Evolutionary conservation across 30 jellyfish, hydroid and myxozoan genomes (phyloP).

Genomic region (Mastigias papua): DNA sequence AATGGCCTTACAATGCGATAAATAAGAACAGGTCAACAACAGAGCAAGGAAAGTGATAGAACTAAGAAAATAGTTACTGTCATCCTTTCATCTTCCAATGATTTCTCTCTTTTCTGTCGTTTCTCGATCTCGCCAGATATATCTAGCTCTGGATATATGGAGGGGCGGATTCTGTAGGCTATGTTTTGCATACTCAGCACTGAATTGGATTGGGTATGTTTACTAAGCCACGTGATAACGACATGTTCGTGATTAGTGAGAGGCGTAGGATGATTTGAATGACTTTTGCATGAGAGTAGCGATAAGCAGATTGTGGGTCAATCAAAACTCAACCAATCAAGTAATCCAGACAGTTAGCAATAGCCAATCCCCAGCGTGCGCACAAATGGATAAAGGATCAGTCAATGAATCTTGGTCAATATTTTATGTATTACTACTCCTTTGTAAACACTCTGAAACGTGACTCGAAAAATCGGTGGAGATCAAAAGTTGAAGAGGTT

Average conservation of each 20-base stretch:
- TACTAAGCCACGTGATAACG: constrained; percentile 61
- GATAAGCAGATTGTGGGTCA: constrained; percentile 28
- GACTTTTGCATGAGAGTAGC: neutral
- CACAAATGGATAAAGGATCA: constrained; percentile 17
- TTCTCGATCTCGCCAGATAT: too few relatives aligned
- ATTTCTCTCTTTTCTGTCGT: too few relatives aligned
- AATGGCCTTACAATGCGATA: too few relatives aligned
- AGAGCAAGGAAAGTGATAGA: too few relatives aligned
- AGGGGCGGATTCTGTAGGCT: neutral
- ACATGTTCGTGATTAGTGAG: constrained; percentile 53
- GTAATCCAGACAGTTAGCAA: neutral
- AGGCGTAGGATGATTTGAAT: constrained; percentile 49
- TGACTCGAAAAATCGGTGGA: constrained; percentile 26
- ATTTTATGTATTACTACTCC: constrained; percentile 37
- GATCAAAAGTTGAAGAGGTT: neutral
- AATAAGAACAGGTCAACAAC: too few relatives aligned
- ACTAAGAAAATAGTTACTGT: too few relatives aligned
- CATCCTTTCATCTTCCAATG: too few relatives aligned
- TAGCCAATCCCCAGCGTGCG: constrained; percentile 61
- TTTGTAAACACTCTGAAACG: constrained; percentile 57
- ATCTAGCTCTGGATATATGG: too few relatives aligned
- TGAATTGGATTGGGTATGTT: neutral
- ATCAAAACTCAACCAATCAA: constrained; percentile 50
- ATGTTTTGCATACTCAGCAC: neutral
- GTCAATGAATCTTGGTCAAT: constrained; percentile 69